Percentiles rank a stretch among this genome's conserved stretches.
These are phyloP conservation scores for Cristatella mucedo DNA, from an alignment of 2,888 invertebrate species.

Conservation along the genomic window DNA sequence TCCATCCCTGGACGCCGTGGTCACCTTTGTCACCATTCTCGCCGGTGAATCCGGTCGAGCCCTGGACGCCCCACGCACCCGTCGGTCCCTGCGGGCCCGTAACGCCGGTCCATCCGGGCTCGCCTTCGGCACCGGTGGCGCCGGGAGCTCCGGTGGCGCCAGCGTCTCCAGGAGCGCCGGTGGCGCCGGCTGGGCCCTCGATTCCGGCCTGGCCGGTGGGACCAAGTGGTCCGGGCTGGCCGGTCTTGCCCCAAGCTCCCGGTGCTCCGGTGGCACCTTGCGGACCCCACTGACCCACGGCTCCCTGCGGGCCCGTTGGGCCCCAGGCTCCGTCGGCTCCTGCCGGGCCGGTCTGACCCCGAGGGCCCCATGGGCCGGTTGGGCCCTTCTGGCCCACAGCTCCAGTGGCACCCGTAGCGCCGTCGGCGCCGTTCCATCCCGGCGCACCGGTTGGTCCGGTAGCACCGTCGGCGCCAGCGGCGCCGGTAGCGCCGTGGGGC, in stretches of 20 bases:
- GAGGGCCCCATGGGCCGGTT: conserved; percentile 9
- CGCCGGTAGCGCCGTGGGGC: conserved; percentile 2
- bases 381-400: conserved; percentile 11
- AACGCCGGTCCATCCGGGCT: conserved; percentile 9
- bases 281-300: conserved; percentile 1
- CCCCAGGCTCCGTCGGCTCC: conserved; percentile 9
- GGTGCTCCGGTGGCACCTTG: conserved; percentile 6
- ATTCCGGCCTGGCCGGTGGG: conserved; percentile 2
- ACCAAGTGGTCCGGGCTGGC: background rate
- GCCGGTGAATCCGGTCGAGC: conserved; percentile 12
- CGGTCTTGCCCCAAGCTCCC: conserved; percentile 7
- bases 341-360: conserved; percentile 6
- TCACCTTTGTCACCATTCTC: conserved; percentile 10
- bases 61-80: conserved; percentile 11
- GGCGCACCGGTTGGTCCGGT: conserved; percentile 3
- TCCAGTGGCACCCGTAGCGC: conserved; percentile 10
- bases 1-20: conserved; percentile 11
- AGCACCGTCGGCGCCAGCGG: conserved; percentile 2
- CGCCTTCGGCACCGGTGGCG: conserved; percentile 3
- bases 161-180: conserved; percentile 5
- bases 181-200: conserved; percentile 7
- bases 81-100: conserved; percentile 9
- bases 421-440: conserved; percentile 7
- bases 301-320: conserved; percentile 7
- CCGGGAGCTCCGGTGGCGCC: conserved; percentile 10